Evolutionary conservation across 2,113 vertebrate species (phyloP), one percentile per base, ranked within the genome.

Genomic region (Cyanoliseus patagonus): DNA sequence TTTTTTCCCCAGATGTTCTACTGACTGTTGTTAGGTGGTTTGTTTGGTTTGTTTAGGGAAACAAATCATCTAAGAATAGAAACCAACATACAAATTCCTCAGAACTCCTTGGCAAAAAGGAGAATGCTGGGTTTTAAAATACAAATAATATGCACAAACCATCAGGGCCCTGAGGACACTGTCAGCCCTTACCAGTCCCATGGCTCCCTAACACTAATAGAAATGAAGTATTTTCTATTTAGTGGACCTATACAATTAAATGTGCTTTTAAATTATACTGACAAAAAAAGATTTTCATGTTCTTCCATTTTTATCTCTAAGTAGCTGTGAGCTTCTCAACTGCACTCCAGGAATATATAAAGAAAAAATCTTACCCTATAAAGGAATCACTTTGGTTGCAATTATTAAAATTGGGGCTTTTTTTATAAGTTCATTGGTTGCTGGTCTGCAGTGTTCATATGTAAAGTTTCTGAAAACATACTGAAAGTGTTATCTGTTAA

Each of bases 261-360:
- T 55, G 17, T 39, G 16, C 22, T 78, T 46, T 86, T 88, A 49
- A 72, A 81, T 79, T 81, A 91, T 46, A 62, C 37, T 88, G 90
- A 77, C 70, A 88, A 80, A 79, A 81, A 86, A 79, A 61, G 28
- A 94, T 68, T 68, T 78, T 24, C 31, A 39, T 46, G 41, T 82
- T 86, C 49, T 86, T 92, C 37, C 77, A 10, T 63, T 96, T 89
- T 89, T 85, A 84, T 83, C 73, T 92, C 92, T 67, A 95, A 87
- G 83, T 59, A 72, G 27, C 49, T 90, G 49, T 68, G 46, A 90
- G 46, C 6, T 92, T 91, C 63, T 83, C 49, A 87, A 47, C 41
- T 31, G 57, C 31, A 75, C 25, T 94, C 62, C 13, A 83, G 37
- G 44, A 94, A 85, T 91, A 64, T 35, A 49, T 24, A 24, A 24